phyloP scores from a whole-genome alignment of 2,888 invertebrate genomes.

The Dasypolia templi region DNA sequence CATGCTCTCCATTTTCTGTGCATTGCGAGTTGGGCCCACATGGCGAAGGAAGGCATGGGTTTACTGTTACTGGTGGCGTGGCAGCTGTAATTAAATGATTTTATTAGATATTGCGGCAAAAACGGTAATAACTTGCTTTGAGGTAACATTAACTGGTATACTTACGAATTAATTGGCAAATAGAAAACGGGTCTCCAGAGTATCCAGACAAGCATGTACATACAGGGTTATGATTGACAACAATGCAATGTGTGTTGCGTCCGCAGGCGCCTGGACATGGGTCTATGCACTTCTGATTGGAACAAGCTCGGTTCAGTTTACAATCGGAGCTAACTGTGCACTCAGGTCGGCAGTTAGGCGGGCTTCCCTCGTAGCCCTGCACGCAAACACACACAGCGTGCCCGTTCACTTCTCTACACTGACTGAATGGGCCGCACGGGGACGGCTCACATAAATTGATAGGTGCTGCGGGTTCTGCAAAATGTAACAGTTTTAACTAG shows the following conservation, averaged over 20 bases:
- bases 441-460: slow-evolving; percentile 84
- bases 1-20: slow-evolving; percentile 90
- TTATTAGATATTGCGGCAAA: not conserved
- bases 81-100: slow-evolving; percentile 75
- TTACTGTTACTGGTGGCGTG: slow-evolving; percentile 78
- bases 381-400: slow-evolving; percentile 94
- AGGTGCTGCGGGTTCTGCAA: slow-evolving; percentile 75
- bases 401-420: slow-evolving; percentile 92
- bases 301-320: slow-evolving; percentile 92
- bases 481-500: slow-evolving; percentile 7
- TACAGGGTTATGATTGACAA: slow-evolving; percentile 92
- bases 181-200: slow-evolving; percentile 94
- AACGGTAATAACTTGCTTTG: not conserved
- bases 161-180: slow-evolving; percentile 90
- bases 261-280: slow-evolving; percentile 95
- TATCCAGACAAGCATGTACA: slow-evolving; percentile 92
- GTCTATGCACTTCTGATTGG: slow-evolving; percentile 93
- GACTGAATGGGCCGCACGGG: slow-evolving; percentile 93
- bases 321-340: slow-evolving; percentile 95
- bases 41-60: slow-evolving; percentile 92
- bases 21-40: slow-evolving; percentile 93
- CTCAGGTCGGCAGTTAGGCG: slow-evolving; percentile 94
- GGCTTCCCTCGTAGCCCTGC: slow-evolving; percentile 92
- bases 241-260: slow-evolving; percentile 89
- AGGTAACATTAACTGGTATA: slow-evolving; percentile 47